Percentiles rank a stretch among this genome's conserved stretches.
Evolutionary conservation across 1,140 invertebrate species (phyloP).

Genomic region (Penaeus vannamei): DNA sequence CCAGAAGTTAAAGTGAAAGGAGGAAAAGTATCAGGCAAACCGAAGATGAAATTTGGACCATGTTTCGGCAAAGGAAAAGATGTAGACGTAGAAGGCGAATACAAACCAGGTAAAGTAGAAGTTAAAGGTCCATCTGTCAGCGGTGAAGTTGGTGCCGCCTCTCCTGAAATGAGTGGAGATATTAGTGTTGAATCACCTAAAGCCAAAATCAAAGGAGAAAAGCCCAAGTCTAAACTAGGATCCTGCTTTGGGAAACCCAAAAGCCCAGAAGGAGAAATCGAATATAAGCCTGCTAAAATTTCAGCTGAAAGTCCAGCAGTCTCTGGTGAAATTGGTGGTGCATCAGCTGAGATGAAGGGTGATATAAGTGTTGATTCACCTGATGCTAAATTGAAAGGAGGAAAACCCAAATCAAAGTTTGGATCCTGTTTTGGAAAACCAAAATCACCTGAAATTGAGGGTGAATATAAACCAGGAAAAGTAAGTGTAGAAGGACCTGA

Average conservation of each 20-base stretch:
- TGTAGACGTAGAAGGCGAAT: not conserved
- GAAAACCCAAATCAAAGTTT: conserved; percentile 22
- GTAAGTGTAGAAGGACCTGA: conserved; percentile 42
- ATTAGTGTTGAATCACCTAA: conserved; percentile 11
- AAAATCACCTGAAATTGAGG: conserved; percentile 21
- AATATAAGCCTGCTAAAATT: conserved; percentile 34
- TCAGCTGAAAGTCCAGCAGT: conserved; percentile 21
- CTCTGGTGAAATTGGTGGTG: not conserved
- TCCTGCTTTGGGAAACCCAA: conserved; percentile 62
- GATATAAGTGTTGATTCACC: conserved; percentile 1
- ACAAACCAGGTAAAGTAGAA: not conserved
- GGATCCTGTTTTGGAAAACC: conserved; percentile 52
- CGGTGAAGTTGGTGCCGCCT: not conserved
- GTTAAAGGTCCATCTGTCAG: not conserved
- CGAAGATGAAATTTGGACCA: conserved; percentile 9
- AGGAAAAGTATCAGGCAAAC: not conserved
- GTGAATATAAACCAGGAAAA: conserved; percentile 33
- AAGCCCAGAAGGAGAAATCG: conserved; percentile 38
- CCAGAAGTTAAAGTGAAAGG: not conserved
- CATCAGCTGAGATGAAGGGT: not conserved
- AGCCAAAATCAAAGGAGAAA: conserved; percentile 3
- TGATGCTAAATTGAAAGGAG: conserved; percentile 46
- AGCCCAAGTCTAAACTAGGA: conserved; percentile 41
- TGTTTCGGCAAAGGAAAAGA: not conserved
- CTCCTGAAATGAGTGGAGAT: conserved; percentile 10